Evolutionary conservation across 2,888 invertebrate genomes (phyloP), one percentile per base, ranked within the genome.

Genomic region (Pachydiplax longipennis): DNA sequence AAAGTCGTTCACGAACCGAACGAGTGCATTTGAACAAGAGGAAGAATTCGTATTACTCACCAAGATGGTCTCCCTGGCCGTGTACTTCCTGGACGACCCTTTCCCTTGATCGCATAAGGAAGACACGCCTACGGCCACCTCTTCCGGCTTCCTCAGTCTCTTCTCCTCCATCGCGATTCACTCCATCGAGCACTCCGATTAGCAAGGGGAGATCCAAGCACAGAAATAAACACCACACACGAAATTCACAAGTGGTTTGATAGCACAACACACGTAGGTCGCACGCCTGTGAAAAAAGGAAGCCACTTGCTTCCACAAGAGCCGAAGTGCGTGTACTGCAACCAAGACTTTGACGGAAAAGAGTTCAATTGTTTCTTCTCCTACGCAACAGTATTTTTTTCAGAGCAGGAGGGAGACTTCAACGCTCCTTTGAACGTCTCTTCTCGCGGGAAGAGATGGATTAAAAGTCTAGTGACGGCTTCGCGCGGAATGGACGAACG

Each of bases 1-100:
- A 73, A 73, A 73, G 73, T 13, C 73, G 31, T 25, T 31, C 25
- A 22, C 31, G 13, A 73, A 73, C 25, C 65, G 65, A 65, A 65
- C 65, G n/a, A 15, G 61, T 31, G 2, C 73, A 0, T 73, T 31
- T 1, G 13, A 10, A 82, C 44, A 31, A 83, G 53, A 31, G 44
- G 13, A 40, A n/a, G 48, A 48, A 44, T n/a, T 35, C n/a, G 37
- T 13, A 13, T n/a, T 58, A 87, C 87, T 87, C 87, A 87, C 87
- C 87, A 87, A 35, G 58, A 87, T 87, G 37, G 87, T 87, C 48
- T 87, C 87, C 61, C 61, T 87, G 12, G 87, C 87, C 15, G 87
- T 87, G 87, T 87, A 87, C 37, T 87, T 87, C 87, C 48, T 87
- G 58, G 83, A 83, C 18, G 83, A 53, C 10, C 37, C 87, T 12